Base-by-base conservation (phyloP, 2,113 vertebrate species). In the Patagioenas fasciata region DNA sequence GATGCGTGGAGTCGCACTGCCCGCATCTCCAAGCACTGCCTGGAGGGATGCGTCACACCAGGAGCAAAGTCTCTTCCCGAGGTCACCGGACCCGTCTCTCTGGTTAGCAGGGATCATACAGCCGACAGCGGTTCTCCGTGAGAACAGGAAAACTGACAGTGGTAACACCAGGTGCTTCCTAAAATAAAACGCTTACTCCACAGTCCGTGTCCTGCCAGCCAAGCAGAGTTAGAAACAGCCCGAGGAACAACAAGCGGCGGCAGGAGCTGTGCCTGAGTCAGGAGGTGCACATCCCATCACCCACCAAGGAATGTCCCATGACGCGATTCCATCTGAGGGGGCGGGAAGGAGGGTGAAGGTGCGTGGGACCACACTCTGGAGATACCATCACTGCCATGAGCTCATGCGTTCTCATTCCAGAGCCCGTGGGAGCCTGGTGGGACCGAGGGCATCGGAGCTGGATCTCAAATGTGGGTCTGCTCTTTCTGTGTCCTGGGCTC, bases 331-430 rank as follows among this genome's bases (percentile, higher is more conserved):
- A 1, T 44, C 79, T 64, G 87, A 89, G 48, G 36, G 40, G 28
- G 36, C 32, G 91, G 87, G 36, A 85, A 61, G 58, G 51, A 71
- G 12, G 62, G 23, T 17, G 67, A 78, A 66, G 92, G 42, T 56
- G 69, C 34, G 91, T 84, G 73, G 34, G 48, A 75, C 72, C 54
- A 36, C 0, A 0, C 65, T 79, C 77, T 85, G 85, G 79, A 91
- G 96, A 91, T 95, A 82, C 78, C 83, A 82, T 92, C 91, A 3
- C 15, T 75, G 71, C 80, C 47, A n/a, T 92, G 83, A 96, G 77
- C 88, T 97, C 92, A 92, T 80, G 31, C 0, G 0, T 81, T 67
- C 4, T 14, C 70, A 58, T 70, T 80, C 32, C 77, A 32, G 60
- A 92, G 34, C 26, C 69, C 3, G 3, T 29, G 75, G 74, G 61